These are phyloP conservation scores for Podocnemis expansa DNA, from an alignment of 2,113 vertebrate species.

Conservation along the genomic window DNA sequence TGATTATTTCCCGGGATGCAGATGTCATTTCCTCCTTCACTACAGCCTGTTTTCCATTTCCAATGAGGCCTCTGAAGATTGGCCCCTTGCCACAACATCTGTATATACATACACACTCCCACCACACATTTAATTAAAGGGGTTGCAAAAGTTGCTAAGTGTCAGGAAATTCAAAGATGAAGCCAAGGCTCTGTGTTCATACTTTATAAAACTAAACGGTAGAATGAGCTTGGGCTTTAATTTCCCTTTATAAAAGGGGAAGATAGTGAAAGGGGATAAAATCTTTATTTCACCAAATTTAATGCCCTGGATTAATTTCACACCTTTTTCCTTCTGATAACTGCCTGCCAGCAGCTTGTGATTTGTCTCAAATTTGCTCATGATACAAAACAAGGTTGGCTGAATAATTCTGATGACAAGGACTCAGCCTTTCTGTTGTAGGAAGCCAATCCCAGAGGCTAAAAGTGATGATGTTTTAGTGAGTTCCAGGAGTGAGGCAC, in stretches of 20 bases:
- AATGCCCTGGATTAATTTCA: not conserved
- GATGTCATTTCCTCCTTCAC: not conserved
- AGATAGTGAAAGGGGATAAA: slow-evolving; percentile 21
- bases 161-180: slow-evolving; percentile 52
- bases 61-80: not conserved
- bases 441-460: not conserved
- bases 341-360: not conserved
- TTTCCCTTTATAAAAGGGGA: slow-evolving; percentile 24
- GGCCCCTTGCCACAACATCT: not conserved
- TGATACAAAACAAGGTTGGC: not conserved
- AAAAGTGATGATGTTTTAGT: not conserved
- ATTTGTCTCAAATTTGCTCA: not conserved
- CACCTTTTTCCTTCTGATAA: not conserved
- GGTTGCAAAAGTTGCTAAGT: not conserved
- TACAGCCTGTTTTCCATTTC: not conserved
- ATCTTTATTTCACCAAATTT: not conserved
- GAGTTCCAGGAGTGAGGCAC: not conserved
- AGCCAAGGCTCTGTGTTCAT: slow-evolving; percentile 35
- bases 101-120: not conserved
- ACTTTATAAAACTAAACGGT: not conserved
- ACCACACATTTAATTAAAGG: slow-evolving; percentile 45
- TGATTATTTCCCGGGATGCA: slow-evolving; percentile 22
- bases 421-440: not conserved
- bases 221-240: not conserved
- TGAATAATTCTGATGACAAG: not conserved